Conservation (phyloP, 2,888 invertebrate species). For the Pantelozetes paolii region DNA sequence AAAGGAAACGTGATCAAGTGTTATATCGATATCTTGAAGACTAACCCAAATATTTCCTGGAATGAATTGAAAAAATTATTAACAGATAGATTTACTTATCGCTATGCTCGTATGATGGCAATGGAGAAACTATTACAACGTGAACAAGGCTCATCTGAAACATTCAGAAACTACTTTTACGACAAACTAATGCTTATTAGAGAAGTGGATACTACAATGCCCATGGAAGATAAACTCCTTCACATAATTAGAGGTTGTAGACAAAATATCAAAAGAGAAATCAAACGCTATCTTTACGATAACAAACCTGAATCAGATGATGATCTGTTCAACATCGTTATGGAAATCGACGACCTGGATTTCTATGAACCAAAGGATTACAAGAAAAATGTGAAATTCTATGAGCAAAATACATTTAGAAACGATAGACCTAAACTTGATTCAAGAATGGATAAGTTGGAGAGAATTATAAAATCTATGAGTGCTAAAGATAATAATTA, state of each 20-base stretch:
- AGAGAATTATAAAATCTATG: background rate
- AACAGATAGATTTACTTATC: background rate
- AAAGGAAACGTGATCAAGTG: background rate
- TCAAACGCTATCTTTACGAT: background rate
- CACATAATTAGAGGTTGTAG: background rate
- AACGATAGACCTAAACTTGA: too few relatives aligned
- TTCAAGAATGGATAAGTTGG: background rate
- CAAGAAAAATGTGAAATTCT: too few relatives aligned
- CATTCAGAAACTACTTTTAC: background rate
- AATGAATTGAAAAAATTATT: background rate
- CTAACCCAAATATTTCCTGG: background rate
- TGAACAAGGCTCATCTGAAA: background rate
- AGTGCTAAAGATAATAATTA: too few relatives aligned
- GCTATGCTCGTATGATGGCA: background rate
- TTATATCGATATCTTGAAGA: background rate
- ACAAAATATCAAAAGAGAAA: background rate
- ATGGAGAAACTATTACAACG: background rate
- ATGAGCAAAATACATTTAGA: too few relatives aligned
- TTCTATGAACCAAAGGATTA: too few relatives aligned
- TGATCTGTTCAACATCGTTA: background rate
- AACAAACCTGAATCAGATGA: background rate
- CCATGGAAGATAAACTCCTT: background rate
- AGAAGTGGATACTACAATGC: background rate
- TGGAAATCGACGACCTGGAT: background rate
- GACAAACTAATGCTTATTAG: background rate